Conservation (phyloP, 2,113 vertebrate species). For the Pteruthius melanotis region DNA sequence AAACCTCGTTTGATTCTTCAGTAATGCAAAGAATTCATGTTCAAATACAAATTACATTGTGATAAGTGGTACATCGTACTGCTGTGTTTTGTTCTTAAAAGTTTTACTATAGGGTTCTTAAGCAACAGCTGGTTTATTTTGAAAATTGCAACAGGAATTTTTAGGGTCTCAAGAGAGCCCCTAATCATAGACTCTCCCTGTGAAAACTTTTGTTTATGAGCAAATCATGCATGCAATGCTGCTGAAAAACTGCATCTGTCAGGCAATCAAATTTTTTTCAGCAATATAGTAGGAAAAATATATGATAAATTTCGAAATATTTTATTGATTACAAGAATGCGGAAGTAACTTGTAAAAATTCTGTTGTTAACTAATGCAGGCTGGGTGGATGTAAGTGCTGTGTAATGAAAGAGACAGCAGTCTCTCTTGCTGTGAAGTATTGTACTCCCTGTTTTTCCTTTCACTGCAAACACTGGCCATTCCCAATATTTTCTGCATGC, state of each 20-base stretch:
- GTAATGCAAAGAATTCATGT: background rate
- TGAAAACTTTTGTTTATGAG: background rate
- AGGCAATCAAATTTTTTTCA: background rate
- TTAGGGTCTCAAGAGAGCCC: background rate
- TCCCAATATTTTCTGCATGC: background rate
- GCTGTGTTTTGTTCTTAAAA: background rate
- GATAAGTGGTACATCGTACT: background rate
- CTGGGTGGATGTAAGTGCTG: background rate
- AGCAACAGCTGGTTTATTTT: background rate
- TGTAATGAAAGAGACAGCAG: background rate
- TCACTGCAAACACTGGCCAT: background rate
- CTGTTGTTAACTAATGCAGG: background rate
- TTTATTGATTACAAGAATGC: background rate
- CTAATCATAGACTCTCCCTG: background rate
- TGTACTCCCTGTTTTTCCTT: accelerated
- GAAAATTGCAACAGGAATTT: background rate
- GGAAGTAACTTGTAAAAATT: background rate
- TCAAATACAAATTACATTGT: background rate
- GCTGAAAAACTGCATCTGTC: background rate
- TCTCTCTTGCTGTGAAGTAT: background rate
- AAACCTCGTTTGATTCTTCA: background rate
- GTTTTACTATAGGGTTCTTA: background rate
- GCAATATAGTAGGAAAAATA: background rate
- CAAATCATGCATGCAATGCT: background rate
- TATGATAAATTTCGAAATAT: background rate